Evolutionary conservation across 64 coral and sea anemone species (phyloP).

Genomic region (Hydrozoanthus tunicans): DNA sequence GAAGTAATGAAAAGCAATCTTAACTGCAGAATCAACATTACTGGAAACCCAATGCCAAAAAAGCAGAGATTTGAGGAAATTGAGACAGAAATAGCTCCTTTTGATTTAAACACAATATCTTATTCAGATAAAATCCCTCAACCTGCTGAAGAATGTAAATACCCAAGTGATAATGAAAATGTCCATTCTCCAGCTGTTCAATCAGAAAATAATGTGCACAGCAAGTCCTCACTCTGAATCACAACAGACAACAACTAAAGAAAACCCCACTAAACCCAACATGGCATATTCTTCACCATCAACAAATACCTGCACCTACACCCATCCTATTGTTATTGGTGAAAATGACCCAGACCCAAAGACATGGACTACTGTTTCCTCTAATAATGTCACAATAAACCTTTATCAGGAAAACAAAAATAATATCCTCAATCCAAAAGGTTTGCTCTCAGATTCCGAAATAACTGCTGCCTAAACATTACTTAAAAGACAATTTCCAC

Average conservation of each 20-base stretch:
- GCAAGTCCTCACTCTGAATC: background rate
- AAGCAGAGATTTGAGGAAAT: background rate
- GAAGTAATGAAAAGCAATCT: background rate
- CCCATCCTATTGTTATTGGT: background rate
- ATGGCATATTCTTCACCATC: background rate
- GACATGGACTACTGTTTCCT: background rate
- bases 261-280: too few relatives aligned
- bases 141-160: background rate
- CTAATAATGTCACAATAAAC: background rate
- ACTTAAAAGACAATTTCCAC: constrained; percentile 5
- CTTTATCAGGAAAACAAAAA: constrained; percentile 1
- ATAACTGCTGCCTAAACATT: background rate
- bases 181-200: background rate
- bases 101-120: background rate
- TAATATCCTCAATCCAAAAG: background rate
- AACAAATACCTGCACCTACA: background rate
- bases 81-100: background rate
- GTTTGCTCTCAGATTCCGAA: background rate
- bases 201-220: constrained; percentile 1
- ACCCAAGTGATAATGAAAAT: background rate
- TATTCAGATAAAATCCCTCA: background rate
- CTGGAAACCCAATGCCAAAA: background rate
- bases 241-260: background rate
- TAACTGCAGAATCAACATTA: background rate
- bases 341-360: background rate